Evolutionary conservation across 2,113 vertebrate genomes (phyloP), one percentile per base, ranked within the genome.

Genomic region (Nothocercus julius): DNA sequence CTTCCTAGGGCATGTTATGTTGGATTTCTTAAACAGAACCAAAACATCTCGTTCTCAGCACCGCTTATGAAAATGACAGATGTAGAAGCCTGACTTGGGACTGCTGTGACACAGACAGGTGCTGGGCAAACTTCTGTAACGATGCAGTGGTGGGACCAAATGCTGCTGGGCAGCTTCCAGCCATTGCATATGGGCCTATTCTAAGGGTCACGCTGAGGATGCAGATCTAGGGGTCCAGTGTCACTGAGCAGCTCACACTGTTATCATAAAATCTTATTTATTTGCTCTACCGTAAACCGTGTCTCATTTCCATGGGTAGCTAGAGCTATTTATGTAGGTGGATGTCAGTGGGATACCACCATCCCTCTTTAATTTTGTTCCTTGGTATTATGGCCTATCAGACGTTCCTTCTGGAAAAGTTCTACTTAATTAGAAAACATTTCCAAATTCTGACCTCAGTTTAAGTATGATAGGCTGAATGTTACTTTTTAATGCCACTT

Each of bases 161-260:
- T 7, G 49, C 17, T 70, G 90, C 38, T 49, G 78, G 80, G 56
- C 73, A 49, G 42, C 86, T 83, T 49, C 62, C 72, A 64, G 53
- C n/a, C 1, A 0, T 45, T 7, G 28, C 56, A 3, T 3, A 0
- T n/a, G 69, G 8, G 38, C 34, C 45, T 61, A 0, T 85, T 68
- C 38, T 34, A 40, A 22, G 22, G 49, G 30, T 78, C 8, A 0
- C 40, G 25, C 73, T 59, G 61, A 61, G 21, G 24, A 10, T 56
- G 53, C 40, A 14, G 47, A 49, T 77, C 47, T 56, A 69, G 61
- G 47, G 67, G 67, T 34, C 45, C 30, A n/a, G 42, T 53, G 28
- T 25, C 83, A 62, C 34, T 36, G 8, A n/a, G 30, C 68, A 70
- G 49, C 58, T 7, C 18, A 5, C 0, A 0, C 21, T 36, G 22